Percentiles rank a stretch among this genome's conserved stretches.
These are phyloP conservation scores for Numenius arquata DNA, from an alignment of 2,113 vertebrate species.

Conservation along the genomic window DNA sequence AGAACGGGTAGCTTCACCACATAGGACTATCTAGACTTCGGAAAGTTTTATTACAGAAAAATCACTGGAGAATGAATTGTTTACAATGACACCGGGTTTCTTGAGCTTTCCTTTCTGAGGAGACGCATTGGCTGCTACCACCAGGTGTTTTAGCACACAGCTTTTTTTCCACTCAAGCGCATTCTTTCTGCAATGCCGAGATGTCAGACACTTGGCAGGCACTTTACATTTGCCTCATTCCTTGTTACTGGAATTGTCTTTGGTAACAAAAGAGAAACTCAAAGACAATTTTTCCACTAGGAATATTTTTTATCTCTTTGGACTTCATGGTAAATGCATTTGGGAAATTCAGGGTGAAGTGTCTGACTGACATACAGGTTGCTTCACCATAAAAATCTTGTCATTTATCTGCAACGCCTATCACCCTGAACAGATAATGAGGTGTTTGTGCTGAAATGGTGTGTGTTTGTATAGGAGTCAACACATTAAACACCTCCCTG, in stretches of 20 bases:
- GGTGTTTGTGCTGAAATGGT: background rate
- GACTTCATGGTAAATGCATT: background rate
- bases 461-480: background rate
- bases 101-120: background rate
- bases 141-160: slow-evolving; percentile 6
- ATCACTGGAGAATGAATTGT: background rate
- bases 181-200: background rate
- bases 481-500: background rate
- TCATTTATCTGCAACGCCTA: background rate
- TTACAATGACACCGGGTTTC: background rate
- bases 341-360: background rate
- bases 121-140: background rate
- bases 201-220: background rate
- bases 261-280: background rate
- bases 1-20: background rate
- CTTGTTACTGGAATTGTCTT: background rate
- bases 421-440: background rate
- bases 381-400: background rate
- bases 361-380: background rate
- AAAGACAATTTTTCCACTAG: background rate
- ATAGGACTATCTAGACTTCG: background rate
- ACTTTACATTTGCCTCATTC: background rate
- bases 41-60: background rate
- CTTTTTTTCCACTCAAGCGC: background rate
- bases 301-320: slow-evolving; percentile 1